Percentiles rank a stretch among this genome's conserved stretches.
Conservation (phyloP, 1,140 invertebrate genomes). For the Drosophila tsacasi region DNA sequence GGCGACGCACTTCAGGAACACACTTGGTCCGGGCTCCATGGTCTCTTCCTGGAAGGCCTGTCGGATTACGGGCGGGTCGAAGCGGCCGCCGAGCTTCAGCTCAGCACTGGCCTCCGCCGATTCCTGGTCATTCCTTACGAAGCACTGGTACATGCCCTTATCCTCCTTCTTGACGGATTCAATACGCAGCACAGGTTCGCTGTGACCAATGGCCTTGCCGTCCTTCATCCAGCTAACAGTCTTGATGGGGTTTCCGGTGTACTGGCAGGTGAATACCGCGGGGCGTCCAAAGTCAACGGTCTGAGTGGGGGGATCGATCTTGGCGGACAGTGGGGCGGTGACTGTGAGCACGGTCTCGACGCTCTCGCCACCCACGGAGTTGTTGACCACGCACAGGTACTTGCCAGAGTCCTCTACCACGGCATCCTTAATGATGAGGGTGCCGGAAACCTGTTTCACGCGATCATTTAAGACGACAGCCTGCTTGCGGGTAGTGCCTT, state of each 20-base stretch:
- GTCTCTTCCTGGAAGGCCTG: slow-evolving; percentile 95
- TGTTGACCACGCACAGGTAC: slow-evolving; percentile 97
- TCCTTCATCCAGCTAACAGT: slow-evolving; percentile 97
- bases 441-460: slow-evolving; percentile 97
- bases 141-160: slow-evolving; percentile 99
- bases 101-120: slow-evolving; percentile 96
- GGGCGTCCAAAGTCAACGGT: slow-evolving; percentile 96
- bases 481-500: slow-evolving; percentile 93
- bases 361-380: slow-evolving; percentile 96
- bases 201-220: slow-evolving; percentile 92
- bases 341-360: slow-evolving; percentile 97
- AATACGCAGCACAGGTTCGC: slow-evolving; percentile 92
- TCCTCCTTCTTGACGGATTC: slow-evolving; percentile 96
- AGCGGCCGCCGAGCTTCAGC: slow-evolving; percentile 96
- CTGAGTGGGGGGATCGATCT: slow-evolving; percentile 95
- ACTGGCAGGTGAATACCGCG: slow-evolving; percentile 95
- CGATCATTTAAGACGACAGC: slow-evolving; percentile 94
- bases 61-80: slow-evolving; percentile 94
- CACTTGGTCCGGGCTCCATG: slow-evolving; percentile 93
- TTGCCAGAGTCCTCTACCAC: slow-evolving; percentile 96
- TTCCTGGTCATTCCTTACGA: slow-evolving; percentile 97
- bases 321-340: slow-evolving; percentile 94
- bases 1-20: slow-evolving; percentile 93
- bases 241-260: slow-evolving; percentile 95
- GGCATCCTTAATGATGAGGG: slow-evolving; percentile 95